These are phyloP conservation scores for Vanessa tameamea DNA, from an alignment of 1,140 invertebrate species.

Conservation along the genomic window DNA sequence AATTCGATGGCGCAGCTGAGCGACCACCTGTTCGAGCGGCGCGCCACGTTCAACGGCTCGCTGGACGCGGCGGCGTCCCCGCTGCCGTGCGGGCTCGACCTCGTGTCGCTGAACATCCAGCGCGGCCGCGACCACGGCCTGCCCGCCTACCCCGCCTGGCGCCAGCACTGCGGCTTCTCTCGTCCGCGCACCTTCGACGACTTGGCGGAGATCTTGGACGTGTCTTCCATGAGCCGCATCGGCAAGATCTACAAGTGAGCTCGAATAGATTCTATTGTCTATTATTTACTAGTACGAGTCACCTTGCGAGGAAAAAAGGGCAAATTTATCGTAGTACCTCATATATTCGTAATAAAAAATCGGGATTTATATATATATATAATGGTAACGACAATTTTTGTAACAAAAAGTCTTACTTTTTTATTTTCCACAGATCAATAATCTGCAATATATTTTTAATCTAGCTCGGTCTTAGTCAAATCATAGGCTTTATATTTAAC, in stretches of 20 bases:
- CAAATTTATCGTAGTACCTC: no score
- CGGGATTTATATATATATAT: no score
- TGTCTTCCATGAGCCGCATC: constrained; percentile 83
- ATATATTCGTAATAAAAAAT: no score
- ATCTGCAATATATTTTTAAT: no score
- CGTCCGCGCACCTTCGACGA: constrained; percentile 87
- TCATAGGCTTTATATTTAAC: background rate
- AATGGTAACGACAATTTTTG: no score
- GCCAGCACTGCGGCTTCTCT: constrained; percentile 87
- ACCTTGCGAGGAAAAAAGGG: no score
- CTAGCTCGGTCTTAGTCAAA: no score
- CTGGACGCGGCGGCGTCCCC: constrained; percentile 37
- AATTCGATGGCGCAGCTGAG: constrained; percentile 82
- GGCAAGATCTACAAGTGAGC: constrained; percentile 84
- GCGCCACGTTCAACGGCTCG: constrained; percentile 32
- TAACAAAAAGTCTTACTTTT: no score
- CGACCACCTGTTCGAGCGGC: constrained; percentile 87
- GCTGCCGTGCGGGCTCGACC: constrained; percentile 87
- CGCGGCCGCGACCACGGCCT: constrained; percentile 94
- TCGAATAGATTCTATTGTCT: background rate
- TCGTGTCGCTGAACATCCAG: constrained; percentile 93
- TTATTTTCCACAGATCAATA: no score
- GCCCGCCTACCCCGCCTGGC: constrained; percentile 88
- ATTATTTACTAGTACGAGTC: background rate
- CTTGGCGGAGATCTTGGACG: constrained; percentile 84